Conservation (phyloP, 2,888 invertebrate genomes). For the Andrena marginata region DNA sequence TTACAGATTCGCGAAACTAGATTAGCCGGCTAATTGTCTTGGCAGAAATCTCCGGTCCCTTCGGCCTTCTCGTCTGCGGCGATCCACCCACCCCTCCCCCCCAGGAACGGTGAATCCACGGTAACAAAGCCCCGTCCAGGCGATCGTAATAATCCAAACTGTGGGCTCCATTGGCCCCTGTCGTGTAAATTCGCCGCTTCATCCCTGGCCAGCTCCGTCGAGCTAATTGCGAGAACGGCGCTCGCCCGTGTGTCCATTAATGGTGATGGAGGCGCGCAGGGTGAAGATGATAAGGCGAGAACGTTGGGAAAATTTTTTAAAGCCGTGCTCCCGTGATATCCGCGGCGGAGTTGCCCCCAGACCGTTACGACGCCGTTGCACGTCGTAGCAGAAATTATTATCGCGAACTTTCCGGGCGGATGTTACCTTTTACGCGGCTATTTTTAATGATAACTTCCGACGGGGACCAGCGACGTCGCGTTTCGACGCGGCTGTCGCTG, state of each 20-base stretch:
- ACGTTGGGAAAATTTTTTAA: conserved; percentile 7
- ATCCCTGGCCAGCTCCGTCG: conserved; percentile 1
- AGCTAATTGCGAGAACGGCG: conserved; percentile 56
- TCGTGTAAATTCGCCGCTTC: conserved; percentile 61
- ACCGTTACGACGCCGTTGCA: background rate
- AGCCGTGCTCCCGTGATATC: background rate
- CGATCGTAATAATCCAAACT: conserved; percentile 71
- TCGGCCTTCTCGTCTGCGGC: conserved; percentile 37
- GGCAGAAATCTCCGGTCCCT: conserved; percentile 69
- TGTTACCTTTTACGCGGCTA: background rate
- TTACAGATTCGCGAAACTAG: conserved; percentile 69
- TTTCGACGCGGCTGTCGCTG: background rate
- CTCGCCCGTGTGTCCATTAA: conserved; percentile 9
- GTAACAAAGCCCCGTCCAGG: conserved; percentile 64
- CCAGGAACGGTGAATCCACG: conserved; percentile 38
- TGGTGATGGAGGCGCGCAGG: background rate
- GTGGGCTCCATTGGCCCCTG: conserved; percentile 63
- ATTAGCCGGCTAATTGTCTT: conserved; percentile 72
- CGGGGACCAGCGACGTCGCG: background rate
- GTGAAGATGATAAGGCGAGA: background rate
- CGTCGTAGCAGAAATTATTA: conserved; percentile 5
- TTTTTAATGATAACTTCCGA: conserved; percentile 39
- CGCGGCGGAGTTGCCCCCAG: background rate
- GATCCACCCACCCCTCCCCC: conserved; percentile 7
- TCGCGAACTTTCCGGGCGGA: conserved; percentile 9